Evolutionary conservation across 2,113 vertebrate genomes (phyloP).

Genomic region (Poecilia latipinna): DNA sequence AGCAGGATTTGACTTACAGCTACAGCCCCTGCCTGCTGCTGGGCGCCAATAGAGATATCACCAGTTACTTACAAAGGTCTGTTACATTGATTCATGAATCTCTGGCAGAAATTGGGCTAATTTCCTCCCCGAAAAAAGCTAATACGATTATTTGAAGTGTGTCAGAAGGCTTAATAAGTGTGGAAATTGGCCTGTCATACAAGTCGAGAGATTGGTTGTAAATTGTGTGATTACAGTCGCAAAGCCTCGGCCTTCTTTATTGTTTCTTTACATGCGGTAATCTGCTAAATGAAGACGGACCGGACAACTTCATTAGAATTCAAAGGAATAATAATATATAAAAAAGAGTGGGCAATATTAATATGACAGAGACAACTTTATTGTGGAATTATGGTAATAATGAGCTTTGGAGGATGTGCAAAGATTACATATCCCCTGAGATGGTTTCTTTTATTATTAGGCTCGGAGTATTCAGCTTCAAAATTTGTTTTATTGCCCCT

Average conservation of each 20-base stretch:
- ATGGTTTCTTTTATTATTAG: conserved; percentile 74
- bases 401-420: conserved; percentile 79
- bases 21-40: conserved; percentile 58
- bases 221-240: conserved; percentile 80
- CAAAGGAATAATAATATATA: conserved; percentile 23
- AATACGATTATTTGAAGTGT: conserved; percentile 87
- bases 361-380: conserved; percentile 83
- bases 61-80: conserved; percentile 62
- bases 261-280: conserved; percentile 85
- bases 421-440: conserved; percentile 78
- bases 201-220: conserved; percentile 80
- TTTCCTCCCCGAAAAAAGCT: conserved; percentile 77
- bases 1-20: conserved; percentile 59
- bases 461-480: conserved; percentile 51
- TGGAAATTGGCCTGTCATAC: conserved; percentile 87
- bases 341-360: conserved; percentile 75
- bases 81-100: conserved; percentile 62
- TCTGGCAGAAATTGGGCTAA: conserved; percentile 79
- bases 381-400: conserved; percentile 79
- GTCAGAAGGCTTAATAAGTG: conserved; percentile 87
- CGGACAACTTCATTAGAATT: conserved; percentile 80
- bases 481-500: conserved; percentile 65
- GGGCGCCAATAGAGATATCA: conserved; percentile 75
- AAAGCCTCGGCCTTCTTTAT: conserved; percentile 78
- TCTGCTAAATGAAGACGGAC: conserved; percentile 80